Evolutionary conservation across 2,888 invertebrate species (phyloP).

Genomic region (Hydrotaea cyrtoneurina): DNA sequence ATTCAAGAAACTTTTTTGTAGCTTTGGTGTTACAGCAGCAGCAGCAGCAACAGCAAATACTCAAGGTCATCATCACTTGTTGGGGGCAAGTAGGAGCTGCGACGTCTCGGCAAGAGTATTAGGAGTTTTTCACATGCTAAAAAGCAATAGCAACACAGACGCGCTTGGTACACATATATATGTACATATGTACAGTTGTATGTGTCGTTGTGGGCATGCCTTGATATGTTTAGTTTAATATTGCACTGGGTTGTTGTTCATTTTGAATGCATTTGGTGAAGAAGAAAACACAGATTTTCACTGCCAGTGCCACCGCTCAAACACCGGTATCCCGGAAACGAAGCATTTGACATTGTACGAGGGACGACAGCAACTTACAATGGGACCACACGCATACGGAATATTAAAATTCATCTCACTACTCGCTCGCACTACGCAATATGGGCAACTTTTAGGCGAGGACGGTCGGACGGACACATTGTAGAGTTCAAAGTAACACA

Average conservation of each 20-base stretch:
- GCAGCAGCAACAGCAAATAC: constrained; percentile 7
- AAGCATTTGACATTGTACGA: constrained; percentile 18
- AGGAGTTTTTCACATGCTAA: constrained; percentile 13
- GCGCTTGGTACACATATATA: not conserved
- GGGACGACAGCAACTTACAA: constrained; percentile 25
- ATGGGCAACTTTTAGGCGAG: too few relatives aligned
- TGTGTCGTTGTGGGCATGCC: too few relatives aligned
- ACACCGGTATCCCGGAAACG: constrained; percentile 18
- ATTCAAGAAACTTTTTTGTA: constrained; percentile 55
- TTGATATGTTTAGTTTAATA: constrained; percentile 4
- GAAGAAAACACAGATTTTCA: constrained; percentile 5
- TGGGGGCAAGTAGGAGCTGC: constrained; percentile 17
- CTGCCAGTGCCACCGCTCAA: constrained; percentile 2
- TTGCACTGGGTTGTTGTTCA: not conserved
- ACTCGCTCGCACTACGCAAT: too few relatives aligned
- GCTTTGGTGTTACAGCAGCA: not conserved
- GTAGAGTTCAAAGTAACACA: too few relatives aligned
- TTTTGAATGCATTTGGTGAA: constrained; percentile 12
- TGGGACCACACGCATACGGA: constrained; percentile 76
- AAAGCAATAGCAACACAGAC: not conserved
- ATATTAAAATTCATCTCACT: constrained; percentile 77
- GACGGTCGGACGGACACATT: too few relatives aligned
- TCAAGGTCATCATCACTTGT: constrained; percentile 66
- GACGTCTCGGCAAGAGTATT: not conserved
- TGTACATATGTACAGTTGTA: not conserved